Evolutionary conservation across 1,140 invertebrate genomes (phyloP).

Genomic region (Onthophagus taurus): DNA sequence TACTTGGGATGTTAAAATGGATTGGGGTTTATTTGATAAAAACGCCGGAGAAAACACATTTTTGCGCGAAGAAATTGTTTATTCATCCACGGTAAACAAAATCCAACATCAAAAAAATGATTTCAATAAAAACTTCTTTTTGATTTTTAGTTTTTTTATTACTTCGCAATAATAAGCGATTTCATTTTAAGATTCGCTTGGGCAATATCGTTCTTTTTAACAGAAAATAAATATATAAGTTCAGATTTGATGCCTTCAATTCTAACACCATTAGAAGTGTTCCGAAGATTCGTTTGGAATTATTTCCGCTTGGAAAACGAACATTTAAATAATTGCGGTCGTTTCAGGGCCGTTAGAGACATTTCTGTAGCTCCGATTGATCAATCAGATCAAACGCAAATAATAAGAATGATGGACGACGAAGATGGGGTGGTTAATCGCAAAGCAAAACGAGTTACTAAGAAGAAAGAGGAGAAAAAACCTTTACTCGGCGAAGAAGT

Average conservation of each 20-base stretch:
- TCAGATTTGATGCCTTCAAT: constrained; percentile 82
- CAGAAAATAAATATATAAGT: constrained; percentile 70
- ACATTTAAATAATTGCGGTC: constrained; percentile 99
- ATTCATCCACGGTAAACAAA: constrained; percentile 48
- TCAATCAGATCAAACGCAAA: constrained; percentile 81
- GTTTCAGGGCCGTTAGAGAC: constrained; percentile 96
- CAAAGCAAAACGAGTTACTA: constrained; percentile 40
- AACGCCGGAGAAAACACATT: constrained; percentile 69
- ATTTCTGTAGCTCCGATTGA: constrained; percentile 96
- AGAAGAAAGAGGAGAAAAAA: constrained; percentile 34
- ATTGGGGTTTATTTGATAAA: constrained; percentile 82
- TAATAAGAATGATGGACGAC: constrained; percentile 94
- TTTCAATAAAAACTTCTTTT: neutral
- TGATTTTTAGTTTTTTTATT: constrained; percentile 33
- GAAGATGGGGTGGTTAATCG: constrained; percentile 78
- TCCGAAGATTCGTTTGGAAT: constrained; percentile 98
- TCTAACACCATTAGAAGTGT: constrained; percentile 87
- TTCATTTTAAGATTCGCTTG: constrained; percentile 88
- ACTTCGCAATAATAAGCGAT: constrained; percentile 65
- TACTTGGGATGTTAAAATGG: constrained; percentile 87
- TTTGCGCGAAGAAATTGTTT: constrained; percentile 57
- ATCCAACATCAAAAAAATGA: no score
- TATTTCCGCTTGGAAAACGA: constrained; percentile 99
- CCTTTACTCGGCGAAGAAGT: constrained; percentile 4
- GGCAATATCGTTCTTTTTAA: constrained; percentile 78